phyloP scores from a whole-genome alignment of 2,113 vertebrate species.

The Saguinus midas region DNA sequence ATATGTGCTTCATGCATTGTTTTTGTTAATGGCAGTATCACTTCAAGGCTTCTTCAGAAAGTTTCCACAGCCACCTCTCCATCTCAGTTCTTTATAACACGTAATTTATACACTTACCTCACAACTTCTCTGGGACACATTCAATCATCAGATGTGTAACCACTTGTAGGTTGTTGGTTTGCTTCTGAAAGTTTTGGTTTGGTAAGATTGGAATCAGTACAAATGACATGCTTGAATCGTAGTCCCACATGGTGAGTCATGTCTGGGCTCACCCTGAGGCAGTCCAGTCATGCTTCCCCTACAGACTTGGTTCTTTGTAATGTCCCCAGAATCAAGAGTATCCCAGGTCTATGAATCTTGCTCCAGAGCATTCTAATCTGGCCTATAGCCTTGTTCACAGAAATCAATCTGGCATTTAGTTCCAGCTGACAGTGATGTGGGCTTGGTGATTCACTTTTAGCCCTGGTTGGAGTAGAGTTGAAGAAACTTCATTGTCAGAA shows the following conservation, averaged over 20 bases:
- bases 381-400: not conserved
- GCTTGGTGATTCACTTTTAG: not conserved
- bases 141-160: not conserved
- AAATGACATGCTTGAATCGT: not conserved
- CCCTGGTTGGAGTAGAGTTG: not conserved
- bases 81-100: not conserved
- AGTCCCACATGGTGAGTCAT: not conserved
- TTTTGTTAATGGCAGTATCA: not conserved
- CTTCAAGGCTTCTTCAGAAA: not conserved
- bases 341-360: not conserved
- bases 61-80: not conserved
- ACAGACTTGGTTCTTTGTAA: not conserved
- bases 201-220: not conserved
- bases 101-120: not conserved
- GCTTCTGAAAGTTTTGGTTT: not conserved
- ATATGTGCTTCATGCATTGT: not conserved
- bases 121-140: not conserved
- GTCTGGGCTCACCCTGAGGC: not conserved
- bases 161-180: not conserved
- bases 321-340: not conserved
- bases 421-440: not conserved
- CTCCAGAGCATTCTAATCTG: not conserved
- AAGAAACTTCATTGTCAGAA: not conserved
- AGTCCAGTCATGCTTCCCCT: not conserved
- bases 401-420: not conserved